phyloP scores from a whole-genome alignment of 1,140 invertebrate genomes.

The Geopemphigus sp. region DNA sequence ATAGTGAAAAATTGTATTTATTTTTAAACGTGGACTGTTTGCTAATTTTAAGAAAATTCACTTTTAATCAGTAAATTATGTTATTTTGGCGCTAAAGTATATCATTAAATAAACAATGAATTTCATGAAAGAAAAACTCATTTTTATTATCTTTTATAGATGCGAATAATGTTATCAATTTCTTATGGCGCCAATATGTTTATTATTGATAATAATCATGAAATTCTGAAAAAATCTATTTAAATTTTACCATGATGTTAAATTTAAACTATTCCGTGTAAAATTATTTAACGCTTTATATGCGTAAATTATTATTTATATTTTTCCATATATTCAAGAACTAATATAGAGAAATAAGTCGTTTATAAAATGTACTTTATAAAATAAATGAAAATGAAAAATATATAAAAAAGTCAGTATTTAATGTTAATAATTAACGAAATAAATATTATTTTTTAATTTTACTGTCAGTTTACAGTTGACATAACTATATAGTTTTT shows the following conservation, averaged over 20 bases:
- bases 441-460: background rate
- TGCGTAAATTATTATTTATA: too few relatives aligned
- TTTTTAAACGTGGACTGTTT: too few relatives aligned
- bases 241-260: too few relatives aligned
- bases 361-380: background rate
- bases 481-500: background rate
- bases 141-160: background rate
- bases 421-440: background rate
- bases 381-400: background rate
- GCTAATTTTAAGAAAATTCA: background rate
- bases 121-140: constrained; percentile 16
- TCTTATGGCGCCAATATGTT: constrained; percentile 1
- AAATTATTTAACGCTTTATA: too few relatives aligned
- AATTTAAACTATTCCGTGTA: too few relatives aligned
- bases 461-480: background rate
- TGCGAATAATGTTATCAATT: background rate
- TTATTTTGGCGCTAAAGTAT: constrained; percentile 18
- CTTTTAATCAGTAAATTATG: constrained; percentile 10
- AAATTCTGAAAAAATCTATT: background rate
- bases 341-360: too few relatives aligned
- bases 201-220: background rate
- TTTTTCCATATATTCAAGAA: too few relatives aligned
- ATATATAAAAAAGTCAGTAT: background rate
- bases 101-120: constrained; percentile 42
- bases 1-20: too few relatives aligned